These are phyloP conservation scores for Tokudaia tokunoshimensis DNA, from an alignment of 2,797 vertebrate species.

Conservation along the genomic window DNA sequence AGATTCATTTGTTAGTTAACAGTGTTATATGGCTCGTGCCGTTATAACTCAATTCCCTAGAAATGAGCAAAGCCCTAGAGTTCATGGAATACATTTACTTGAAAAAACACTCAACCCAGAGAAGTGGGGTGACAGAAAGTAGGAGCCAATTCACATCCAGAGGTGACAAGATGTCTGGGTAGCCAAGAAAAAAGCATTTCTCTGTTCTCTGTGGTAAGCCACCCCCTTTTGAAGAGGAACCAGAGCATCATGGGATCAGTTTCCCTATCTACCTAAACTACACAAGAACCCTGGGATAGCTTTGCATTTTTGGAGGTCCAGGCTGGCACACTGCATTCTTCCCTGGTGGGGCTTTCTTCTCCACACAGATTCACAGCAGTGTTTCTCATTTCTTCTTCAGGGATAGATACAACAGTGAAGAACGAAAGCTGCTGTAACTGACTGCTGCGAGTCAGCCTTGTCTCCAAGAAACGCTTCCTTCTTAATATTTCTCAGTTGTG, in stretches of 20 bases:
- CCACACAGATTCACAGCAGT: constrained; percentile 68
- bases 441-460: constrained; percentile 39
- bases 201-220: neutral
- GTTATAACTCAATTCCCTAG: neutral
- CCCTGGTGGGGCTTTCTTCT: fast-evolving
- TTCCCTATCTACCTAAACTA: neutral
- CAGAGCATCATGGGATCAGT: neutral
- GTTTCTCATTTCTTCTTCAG: constrained; percentile 65
- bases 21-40: neutral
- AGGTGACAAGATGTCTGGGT: neutral
- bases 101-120: neutral
- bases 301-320: constrained; percentile 44
- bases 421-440: constrained; percentile 62
- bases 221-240: neutral
- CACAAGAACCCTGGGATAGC: neutral
- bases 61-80: constrained; percentile 19
- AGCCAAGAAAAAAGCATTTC: neutral
- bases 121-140: neutral
- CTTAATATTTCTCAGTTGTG: constrained; percentile 85
- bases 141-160: neutral
- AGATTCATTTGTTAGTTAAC: neutral
- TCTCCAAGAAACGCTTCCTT: constrained; percentile 85
- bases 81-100: neutral
- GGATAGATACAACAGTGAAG: constrained; percentile 70
- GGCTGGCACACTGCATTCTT: constrained; percentile 36